Evolutionary conservation across 2,888 invertebrate genomes (phyloP).

Genomic region (Clanis bilineata): DNA sequence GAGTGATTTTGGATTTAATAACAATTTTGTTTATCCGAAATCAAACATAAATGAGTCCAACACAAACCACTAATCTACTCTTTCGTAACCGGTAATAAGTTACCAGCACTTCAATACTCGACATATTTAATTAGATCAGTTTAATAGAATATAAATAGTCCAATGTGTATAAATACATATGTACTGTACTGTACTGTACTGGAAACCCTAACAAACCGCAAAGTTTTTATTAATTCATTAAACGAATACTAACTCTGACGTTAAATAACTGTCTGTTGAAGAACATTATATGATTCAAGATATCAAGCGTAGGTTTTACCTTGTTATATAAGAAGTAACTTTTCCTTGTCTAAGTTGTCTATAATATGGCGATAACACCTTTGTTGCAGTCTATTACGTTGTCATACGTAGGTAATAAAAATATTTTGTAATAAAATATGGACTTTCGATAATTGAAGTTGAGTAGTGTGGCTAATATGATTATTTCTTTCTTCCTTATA

Average conservation of each 20-base stretch:
- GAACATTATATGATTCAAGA: background rate
- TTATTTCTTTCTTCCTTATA: too few species aligned
- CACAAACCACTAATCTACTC: too few species aligned
- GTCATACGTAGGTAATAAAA: background rate
- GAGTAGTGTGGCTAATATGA: background rate
- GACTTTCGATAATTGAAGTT: background rate
- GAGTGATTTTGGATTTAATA: too few species aligned
- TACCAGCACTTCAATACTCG: too few species aligned
- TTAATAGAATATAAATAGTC: too few species aligned
- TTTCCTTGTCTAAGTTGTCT: slow-evolving; percentile 11
- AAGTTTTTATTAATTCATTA: background rate
- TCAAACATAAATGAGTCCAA: too few species aligned
- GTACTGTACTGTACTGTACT: background rate
- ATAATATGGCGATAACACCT: slow-evolving; percentile 9
- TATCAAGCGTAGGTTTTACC: background rate
- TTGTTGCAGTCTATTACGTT: background rate
- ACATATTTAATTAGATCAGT: too few species aligned
- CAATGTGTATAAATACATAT: background rate
- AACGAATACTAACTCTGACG: background rate
- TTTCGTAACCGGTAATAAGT: too few species aligned
- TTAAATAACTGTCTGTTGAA: background rate
- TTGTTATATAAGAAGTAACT: slow-evolving; percentile 5
- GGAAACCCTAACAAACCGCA: background rate
- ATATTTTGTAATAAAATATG: background rate
- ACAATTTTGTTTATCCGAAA: too few species aligned